Evolutionary conservation across 53 echinoderm and acorn worm genomes (phyloP).

Genomic region (Holothuria leucospilota): DNA sequence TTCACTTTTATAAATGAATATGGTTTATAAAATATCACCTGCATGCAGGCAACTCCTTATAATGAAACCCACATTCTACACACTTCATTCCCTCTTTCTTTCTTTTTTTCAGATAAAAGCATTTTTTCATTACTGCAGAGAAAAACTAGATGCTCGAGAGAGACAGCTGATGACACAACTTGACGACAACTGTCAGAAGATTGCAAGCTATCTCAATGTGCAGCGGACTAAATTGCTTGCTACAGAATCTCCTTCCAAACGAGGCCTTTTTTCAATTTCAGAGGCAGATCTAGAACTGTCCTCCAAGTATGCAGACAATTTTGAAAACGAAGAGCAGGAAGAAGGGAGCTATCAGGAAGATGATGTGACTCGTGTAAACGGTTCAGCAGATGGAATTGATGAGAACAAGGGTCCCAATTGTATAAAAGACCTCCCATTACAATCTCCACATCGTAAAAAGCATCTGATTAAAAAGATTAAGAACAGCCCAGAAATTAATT

Average conservation of each 20-base stretch:
- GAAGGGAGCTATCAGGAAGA: conserved; percentile 15
- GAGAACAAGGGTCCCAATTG: not conserved
- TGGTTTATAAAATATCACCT: no score
- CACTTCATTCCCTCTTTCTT: no score
- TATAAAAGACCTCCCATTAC: not conserved
- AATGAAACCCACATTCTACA: no score
- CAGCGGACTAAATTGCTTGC: conserved; percentile 72
- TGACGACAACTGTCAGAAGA: conserved; percentile 70
- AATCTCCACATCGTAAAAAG: conserved; percentile 25
- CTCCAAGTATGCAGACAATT: not conserved
- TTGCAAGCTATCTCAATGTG: conserved; percentile 68
- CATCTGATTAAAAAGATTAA: conserved; percentile 33
- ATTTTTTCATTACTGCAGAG: conserved; percentile 79
- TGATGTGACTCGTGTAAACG: not conserved
- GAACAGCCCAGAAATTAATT: conserved; percentile 63
- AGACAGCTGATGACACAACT: conserved; percentile 71
- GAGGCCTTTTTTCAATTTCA: conserved; percentile 54
- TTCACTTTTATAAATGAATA: no score
- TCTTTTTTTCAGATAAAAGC: conserved; percentile 65
- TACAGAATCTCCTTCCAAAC: conserved; percentile 59
- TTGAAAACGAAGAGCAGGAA: conserved; percentile 53
- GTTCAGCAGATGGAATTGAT: not conserved
- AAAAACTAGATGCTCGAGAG: conserved; percentile 78
- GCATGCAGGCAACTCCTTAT: no score
- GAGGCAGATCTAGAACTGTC: conserved; percentile 24